phyloP scores from a whole-genome alignment of 2,888 invertebrate genomes.

The Acrobeloides nanus region DNA sequence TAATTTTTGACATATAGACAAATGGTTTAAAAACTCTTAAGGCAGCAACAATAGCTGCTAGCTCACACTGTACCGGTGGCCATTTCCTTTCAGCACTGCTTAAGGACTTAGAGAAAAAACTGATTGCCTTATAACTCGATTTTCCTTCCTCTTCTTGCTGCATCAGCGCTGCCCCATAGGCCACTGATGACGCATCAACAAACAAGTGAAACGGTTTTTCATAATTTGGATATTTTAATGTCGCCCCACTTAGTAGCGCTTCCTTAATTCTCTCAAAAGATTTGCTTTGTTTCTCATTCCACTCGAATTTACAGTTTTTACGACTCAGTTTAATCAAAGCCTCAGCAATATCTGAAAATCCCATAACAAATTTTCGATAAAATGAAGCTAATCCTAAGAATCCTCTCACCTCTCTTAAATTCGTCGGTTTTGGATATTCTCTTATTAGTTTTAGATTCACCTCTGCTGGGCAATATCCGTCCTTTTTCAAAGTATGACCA shows the following conservation, averaged over 20 bases:
- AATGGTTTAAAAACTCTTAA: conserved; percentile 15
- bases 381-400: conserved; percentile 27
- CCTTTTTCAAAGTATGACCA: neutral
- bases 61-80: conserved; percentile 23
- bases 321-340: conserved; percentile 24
- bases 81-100: conserved; percentile 26
- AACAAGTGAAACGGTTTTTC: conserved; percentile 19
- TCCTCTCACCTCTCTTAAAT: conserved; percentile 1
- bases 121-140: conserved; percentile 23
- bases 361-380: conserved; percentile 18
- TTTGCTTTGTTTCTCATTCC: conserved; percentile 15
- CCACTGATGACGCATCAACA: conserved; percentile 36
- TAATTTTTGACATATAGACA: conserved; percentile 10
- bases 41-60: conserved; percentile 14
- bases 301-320: conserved; percentile 22
- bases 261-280: conserved; percentile 16
- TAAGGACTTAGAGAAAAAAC: conserved; percentile 33
- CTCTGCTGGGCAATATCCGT: neutral
- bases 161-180: conserved; percentile 35
- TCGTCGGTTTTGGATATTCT: neutral
- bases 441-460: neutral
- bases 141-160: conserved; percentile 14
- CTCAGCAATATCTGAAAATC: conserved; percentile 22
- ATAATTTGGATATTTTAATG: conserved; percentile 29
- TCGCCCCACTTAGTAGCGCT: conserved; percentile 5